Base-by-base conservation (phyloP, 2,888 invertebrate species). In the Erpobdella octoculata region DNA sequence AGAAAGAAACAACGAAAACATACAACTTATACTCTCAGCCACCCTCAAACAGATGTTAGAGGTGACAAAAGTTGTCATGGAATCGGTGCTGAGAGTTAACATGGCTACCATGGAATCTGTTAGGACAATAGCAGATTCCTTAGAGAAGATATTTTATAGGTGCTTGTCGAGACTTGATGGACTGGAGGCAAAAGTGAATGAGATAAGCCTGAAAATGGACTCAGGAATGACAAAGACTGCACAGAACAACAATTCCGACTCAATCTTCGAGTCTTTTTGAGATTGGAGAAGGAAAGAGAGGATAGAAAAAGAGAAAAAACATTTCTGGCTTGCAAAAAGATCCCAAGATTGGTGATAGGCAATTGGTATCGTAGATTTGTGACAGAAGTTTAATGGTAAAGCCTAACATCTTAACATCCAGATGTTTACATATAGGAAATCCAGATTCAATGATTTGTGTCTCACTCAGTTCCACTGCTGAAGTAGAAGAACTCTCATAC, bases 41-140 rank as follows among this genome's bases (percentile, higher is more conserved):
- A 48, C 48, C 48, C 48, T 48, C 48, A 48, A 48, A 48, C 48
- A 48, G 48, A 48, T 48, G 41, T 41, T 9, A 41, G 48, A 48
- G 48, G 12, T 48, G 48, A 48, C 48, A 48, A 48, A 48, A 21
- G 48, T 48, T 48, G 48, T 48, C 48, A 25, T 48, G 48, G 48
- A 48, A 48, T 48, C 48, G 48, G 48, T 25, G 48, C 25, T 3
- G 25, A 41, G 18, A 41, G 41, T 41, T 18, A 41, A 18, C 18
- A 41, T 41, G 41, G 41, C 41, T 41, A 41, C 41, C 9, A 41
- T 18, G 9, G 41, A 41, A 41, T 41, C 41, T 41, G 41, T 41
- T 41, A 41, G 18, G 41, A 18, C 41, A 41, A 41, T 41, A 41
- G 41, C 41, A 41, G 41, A 41, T 18, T 41, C 41, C 12, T 41